phyloP scores from a whole-genome alignment of 1,140 invertebrate species.

The Rhopalosiphum padi region DNA sequence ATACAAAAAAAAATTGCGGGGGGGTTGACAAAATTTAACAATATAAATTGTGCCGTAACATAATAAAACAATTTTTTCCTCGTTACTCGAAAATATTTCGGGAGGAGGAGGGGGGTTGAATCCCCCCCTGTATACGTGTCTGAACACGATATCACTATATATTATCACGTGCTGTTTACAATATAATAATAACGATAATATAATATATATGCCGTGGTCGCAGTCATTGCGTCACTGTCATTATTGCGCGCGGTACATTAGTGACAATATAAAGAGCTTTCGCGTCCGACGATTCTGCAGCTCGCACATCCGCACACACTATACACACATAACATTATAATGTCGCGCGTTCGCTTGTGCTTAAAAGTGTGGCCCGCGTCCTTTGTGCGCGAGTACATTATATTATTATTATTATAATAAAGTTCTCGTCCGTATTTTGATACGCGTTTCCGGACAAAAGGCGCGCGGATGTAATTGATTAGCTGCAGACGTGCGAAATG shows the following conservation, averaged over 20 bases:
- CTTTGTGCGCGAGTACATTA: background rate
- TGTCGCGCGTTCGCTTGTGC: background rate
- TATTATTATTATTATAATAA: background rate
- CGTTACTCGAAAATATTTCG: too few relatives aligned
- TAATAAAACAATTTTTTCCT: too few relatives aligned
- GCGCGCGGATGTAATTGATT: background rate
- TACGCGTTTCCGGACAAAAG: background rate
- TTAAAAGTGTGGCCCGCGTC: background rate
- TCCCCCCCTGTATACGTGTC: too few relatives aligned
- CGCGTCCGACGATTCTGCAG: background rate
- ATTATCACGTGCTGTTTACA: background rate
- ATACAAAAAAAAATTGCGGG: too few relatives aligned
- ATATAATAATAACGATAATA: background rate
- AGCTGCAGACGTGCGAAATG: background rate
- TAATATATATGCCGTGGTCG: background rate
- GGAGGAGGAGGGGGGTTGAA: too few relatives aligned
- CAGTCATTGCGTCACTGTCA: background rate
- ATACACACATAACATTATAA: background rate
- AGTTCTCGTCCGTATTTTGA: conserved; percentile 7
- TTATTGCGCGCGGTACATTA: background rate
- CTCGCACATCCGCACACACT: background rate
- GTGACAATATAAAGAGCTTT: conserved; percentile 15
- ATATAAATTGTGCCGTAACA: too few relatives aligned
- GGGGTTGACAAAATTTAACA: too few relatives aligned
- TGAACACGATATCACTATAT: too few relatives aligned